phyloP scores from a whole-genome alignment of 2,113 vertebrate species.

The Myiagra hebetior region DNA sequence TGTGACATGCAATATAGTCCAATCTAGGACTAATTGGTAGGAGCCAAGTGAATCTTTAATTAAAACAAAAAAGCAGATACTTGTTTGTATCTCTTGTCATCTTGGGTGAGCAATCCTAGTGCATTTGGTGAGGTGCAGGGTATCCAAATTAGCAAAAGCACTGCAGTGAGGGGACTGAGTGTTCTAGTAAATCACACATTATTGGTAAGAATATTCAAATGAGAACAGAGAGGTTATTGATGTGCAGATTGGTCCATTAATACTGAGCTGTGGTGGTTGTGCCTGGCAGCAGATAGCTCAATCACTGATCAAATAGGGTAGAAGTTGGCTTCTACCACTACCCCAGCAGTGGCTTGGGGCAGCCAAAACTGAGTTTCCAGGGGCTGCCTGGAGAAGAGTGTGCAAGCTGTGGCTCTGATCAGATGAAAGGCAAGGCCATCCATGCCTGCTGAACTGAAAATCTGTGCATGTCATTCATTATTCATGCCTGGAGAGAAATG shows the following conservation, averaged over 20 bases:
- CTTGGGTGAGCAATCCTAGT: neutral
- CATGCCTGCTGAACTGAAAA: neutral
- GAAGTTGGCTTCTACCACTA: no score
- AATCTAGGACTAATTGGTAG: neutral
- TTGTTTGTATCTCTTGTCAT: neutral
- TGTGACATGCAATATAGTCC: neutral
- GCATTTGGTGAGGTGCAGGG: neutral
- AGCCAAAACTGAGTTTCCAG: neutral
- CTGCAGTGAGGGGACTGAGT: neutral
- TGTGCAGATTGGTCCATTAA: neutral
- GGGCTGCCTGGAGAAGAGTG: neutral
- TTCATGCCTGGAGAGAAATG: neutral
- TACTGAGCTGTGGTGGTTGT: neutral
- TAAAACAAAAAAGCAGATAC: neutral
- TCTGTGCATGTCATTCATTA: neutral
- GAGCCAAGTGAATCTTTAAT: neutral
- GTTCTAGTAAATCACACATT: neutral
- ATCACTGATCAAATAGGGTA: neutral
- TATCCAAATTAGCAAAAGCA: neutral
- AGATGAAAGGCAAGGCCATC: neutral
- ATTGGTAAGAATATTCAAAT: neutral
- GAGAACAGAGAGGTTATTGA: neutral
- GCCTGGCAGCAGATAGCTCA: neutral
- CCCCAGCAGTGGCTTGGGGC: neutral
- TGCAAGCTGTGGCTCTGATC: neutral